Base-by-base conservation (phyloP, 2,888 invertebrate species). In the Orthosia incerta region DNA sequence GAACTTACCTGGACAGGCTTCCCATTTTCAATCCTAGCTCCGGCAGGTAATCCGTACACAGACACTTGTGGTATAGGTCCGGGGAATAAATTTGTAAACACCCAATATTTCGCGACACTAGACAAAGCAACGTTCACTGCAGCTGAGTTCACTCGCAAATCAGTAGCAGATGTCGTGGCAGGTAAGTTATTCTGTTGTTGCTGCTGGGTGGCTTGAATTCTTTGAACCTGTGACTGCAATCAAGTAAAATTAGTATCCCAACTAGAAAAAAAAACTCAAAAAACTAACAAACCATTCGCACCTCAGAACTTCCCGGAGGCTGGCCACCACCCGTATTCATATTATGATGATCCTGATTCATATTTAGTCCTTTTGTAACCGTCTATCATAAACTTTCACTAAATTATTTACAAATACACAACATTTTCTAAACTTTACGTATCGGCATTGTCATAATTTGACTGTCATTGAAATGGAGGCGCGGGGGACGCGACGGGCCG, bases 61-160 rank as follows among this genome's bases (percentile, higher is more conserved):
- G 97, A 97, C 68, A 98, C 98, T 96, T 98, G 98, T 76, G 98
- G 97, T 92, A 98, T 97, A 66, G 98, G 97, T 74, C 97, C 97
- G 71, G 98, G 98, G 91, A 98, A 97, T 85, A 98, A 96, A 97
- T 98, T 98, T 80, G 98, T 98, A 92, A 98, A 97, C 91, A 98
- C 98, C 98, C 98, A 98, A 93, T 98, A 98, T 94, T 98, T 98
- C 84, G 98, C 98, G 89, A 98, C 98, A 95, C 97, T 97, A 91
- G 97, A 97, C 95, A 98, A 97, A 90, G 98, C 97, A 89, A 98
- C 97, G 92, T 97, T 97, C 83, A 97, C 96, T 74, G 97, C 97
- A 64, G 97, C 97, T 0, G 97, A 97, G 90, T 97, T 97, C 60
- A 97, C 97, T 89, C 97, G 92, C 62, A 97, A 91, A 91, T 97